Percentiles rank a stretch among this genome's conserved stretches.
These are phyloP conservation scores for Phyllopteryx taeniolatus DNA, from an alignment of 2,113 vertebrate genomes.

Conservation along the genomic window DNA sequence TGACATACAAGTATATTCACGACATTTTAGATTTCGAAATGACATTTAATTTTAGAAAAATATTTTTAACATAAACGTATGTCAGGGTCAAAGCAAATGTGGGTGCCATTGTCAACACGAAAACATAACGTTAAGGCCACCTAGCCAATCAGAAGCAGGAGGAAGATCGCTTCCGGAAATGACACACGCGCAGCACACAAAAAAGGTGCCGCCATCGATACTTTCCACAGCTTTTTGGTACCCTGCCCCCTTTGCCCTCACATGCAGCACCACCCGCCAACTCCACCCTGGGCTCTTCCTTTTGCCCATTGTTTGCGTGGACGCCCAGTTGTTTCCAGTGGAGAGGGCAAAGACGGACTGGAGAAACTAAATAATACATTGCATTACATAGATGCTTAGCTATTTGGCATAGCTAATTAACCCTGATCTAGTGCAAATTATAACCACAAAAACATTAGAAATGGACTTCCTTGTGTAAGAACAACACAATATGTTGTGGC, in stretches of 20 bases:
- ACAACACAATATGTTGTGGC: not conserved
- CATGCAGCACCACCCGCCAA: constrained; percentile 37
- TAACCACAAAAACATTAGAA: not conserved
- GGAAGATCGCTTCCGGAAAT: not conserved
- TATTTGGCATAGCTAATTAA: not conserved
- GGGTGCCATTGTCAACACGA: not conserved
- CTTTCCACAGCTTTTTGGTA: not conserved
- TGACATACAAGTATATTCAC: too few relatives aligned
- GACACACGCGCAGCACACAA: not conserved
- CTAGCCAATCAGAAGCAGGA: not conserved
- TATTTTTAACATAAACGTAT: not conserved
- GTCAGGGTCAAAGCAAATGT: not conserved
- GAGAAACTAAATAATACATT: not conserved
- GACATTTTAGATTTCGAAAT: too few relatives aligned
- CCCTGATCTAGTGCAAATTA: not conserved
- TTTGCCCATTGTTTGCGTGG: constrained; percentile 50
- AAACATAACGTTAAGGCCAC: not conserved
- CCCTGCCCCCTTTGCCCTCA: constrained; percentile 8
- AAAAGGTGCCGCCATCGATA: constrained; percentile 21
- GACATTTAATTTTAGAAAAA: too few relatives aligned
- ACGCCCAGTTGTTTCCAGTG: constrained; percentile 48
- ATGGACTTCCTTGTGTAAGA: not conserved
- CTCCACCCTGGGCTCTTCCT: constrained; percentile 38
- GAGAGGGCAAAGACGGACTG: constrained; percentile 28
- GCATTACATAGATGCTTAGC: not conserved